Percentiles rank a stretch among this genome's conserved stretches.
These are phyloP conservation scores for Cephus pygmeus DNA, from an alignment of 2,888 invertebrate species.

Conservation along the genomic window DNA sequence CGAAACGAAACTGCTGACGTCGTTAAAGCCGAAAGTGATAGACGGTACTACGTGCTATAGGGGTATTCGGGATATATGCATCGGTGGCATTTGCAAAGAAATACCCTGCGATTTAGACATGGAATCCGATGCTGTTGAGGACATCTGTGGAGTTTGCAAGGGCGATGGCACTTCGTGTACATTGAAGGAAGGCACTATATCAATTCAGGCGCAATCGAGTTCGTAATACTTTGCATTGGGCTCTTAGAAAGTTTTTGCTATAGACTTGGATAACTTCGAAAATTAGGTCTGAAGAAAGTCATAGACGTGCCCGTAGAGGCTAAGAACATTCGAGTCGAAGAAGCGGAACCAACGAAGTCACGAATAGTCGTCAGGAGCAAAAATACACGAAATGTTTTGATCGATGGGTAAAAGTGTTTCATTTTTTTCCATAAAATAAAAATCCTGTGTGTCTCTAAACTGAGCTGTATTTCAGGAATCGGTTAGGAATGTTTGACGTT, in stretches of 20 bases:
- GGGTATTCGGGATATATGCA: slow-evolving; percentile 69
- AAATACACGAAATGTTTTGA: slow-evolving; percentile 62
- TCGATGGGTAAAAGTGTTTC: slow-evolving; percentile 64
- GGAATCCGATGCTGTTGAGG: slow-evolving; percentile 69
- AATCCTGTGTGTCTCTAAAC: background rate
- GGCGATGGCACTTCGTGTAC: slow-evolving; percentile 72
- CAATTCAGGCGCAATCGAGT: slow-evolving; percentile 54
- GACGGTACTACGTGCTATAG: slow-evolving; percentile 70
- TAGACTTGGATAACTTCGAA: background rate
- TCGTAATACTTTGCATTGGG: slow-evolving; percentile 16
- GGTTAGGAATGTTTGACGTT: slow-evolving; percentile 57
- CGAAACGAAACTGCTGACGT: slow-evolving; percentile 54
- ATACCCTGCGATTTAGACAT: slow-evolving; percentile 71
- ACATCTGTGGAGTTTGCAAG: slow-evolving; percentile 74
- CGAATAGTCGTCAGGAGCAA: slow-evolving; percentile 66
- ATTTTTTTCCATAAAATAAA: slow-evolving; percentile 10
- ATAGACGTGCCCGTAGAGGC: slow-evolving; percentile 67
- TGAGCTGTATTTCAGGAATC: slow-evolving; percentile 48
- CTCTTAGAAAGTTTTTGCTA: background rate
- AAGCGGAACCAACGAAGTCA: slow-evolving; percentile 68
- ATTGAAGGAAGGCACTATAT: slow-evolving; percentile 58
- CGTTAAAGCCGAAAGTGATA: slow-evolving; percentile 66
- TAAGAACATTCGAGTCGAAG: slow-evolving; percentile 68
- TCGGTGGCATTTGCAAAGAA: slow-evolving; percentile 68
- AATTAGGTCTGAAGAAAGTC: slow-evolving; percentile 45